phyloP scores from a whole-genome alignment of 2,113 vertebrate species.

The Megalops atlanticus region DNA sequence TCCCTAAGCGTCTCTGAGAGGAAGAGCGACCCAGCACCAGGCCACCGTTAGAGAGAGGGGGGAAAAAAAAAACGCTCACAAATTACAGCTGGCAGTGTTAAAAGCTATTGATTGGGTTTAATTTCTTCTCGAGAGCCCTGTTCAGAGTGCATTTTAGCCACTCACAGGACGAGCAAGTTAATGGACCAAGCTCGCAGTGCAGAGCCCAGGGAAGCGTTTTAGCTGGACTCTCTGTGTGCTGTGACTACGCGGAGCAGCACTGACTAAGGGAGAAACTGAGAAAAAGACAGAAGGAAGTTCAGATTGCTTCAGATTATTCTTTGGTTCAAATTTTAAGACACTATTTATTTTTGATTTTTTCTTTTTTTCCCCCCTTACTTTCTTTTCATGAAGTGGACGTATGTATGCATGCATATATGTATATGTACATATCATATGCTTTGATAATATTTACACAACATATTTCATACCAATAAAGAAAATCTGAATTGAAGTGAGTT shows the following conservation, averaged over 20 bases:
- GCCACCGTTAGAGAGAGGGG: background rate
- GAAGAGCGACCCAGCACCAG: background rate
- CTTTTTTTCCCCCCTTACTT: background rate
- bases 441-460: too few relatives aligned
- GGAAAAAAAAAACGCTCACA: conserved; percentile 24
- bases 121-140: conserved; percentile 34
- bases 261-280: background rate
- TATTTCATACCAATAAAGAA: too few relatives aligned
- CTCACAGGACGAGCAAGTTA: conserved; percentile 8
- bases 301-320: too few relatives aligned
- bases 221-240: too few relatives aligned
- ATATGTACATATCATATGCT: background rate
- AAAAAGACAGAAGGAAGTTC: background rate
- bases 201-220: too few relatives aligned
- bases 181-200: too few relatives aligned
- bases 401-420: background rate
- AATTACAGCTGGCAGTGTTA: conserved; percentile 45
- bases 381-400: background rate
- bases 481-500: too few relatives aligned
- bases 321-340: too few relatives aligned
- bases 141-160: conserved; percentile 44
- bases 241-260: too few relatives aligned
- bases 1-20: background rate
- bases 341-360: too few relatives aligned
- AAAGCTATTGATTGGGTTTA: conserved; percentile 45